Percentiles rank a stretch among this genome's conserved stretches.
Evolutionary conservation across 2,797 vertebrate species (phyloP).

Genomic region (Bradypodion ventrale): DNA sequence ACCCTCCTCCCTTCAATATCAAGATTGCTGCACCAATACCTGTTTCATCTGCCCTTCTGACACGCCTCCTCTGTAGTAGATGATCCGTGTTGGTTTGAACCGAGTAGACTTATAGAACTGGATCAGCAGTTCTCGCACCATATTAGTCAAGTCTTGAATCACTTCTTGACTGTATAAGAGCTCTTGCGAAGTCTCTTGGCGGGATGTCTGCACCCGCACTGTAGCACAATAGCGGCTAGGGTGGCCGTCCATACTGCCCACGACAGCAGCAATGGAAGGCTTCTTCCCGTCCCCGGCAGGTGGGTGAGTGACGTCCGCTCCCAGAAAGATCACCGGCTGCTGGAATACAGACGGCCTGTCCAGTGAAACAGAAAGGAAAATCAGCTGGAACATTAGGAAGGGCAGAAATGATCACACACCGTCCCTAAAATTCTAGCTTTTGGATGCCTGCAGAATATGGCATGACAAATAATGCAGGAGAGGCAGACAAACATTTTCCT

Average conservation of each 20-base stretch:
- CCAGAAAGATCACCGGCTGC: conserved; percentile 97
- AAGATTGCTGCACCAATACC: conserved; percentile 68
- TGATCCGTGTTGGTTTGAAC: conserved; percentile 97
- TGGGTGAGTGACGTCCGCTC: conserved; percentile 94
- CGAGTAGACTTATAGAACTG: conserved; percentile 99
- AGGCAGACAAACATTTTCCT: neutral
- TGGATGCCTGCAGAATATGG: neutral
- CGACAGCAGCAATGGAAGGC: conserved; percentile 94
- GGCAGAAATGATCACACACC: neutral
- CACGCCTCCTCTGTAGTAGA: conserved; percentile 97
- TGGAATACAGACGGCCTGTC: conserved; percentile 95
- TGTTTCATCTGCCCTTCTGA: conserved; percentile 99
- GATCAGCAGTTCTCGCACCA: conserved; percentile 96
- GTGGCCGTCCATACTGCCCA: conserved; percentile 98
- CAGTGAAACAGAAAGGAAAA: conserved; percentile 21
- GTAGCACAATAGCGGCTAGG: conserved; percentile 99
- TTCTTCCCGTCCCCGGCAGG: conserved; percentile 96
- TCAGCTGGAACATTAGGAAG: neutral
- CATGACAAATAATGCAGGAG: neutral
- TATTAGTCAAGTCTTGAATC: conserved; percentile 96
- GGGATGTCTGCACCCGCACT: conserved; percentile 93
- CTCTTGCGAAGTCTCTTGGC: conserved; percentile 96
- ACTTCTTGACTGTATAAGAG: conserved; percentile 98
- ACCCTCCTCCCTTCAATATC: neutral
- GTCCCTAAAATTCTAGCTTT: neutral